Evolutionary conservation across 2,113 vertebrate species (phyloP), one percentile per base, ranked within the genome.

Genomic region (Calyptomena viridis): DNA sequence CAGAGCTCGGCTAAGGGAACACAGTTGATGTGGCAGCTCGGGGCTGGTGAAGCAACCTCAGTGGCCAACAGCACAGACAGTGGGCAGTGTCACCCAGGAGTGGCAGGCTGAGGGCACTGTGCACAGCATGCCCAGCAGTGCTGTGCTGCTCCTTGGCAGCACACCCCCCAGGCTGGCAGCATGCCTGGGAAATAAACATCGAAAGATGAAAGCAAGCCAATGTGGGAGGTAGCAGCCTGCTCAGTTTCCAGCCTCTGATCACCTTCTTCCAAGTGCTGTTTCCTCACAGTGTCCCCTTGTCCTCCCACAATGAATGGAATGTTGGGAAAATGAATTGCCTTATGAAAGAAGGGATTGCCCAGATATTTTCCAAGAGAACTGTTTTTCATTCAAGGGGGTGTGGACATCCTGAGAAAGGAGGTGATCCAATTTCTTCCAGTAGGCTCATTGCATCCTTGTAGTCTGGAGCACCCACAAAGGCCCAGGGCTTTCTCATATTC

Each of bases 161-260:
- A 50, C 88, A 66, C 62, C 8, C 31, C 56, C 64, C 56, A 17
- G 85, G 68, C 86, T 93, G 94, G 96, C 60, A 0, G n/a, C 35
- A 5, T 1, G 68, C 92, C 95, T 3, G 6, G 86, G 64, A 94
- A 93, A 93, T 66, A 88, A 90, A 94, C 63, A 59, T 28, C 3
- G 33, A 44, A 89, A 89, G 76, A 95, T 86, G 72, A 94, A 86
- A 94, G 81, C 66, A 44, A 62, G 90, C 92, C 90, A 91, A 6
- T 14, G 77, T 79, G 81, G 81, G 84, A 96, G 90, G 90, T 24
- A 78, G 81, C 73, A 81, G 87, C 77, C 28, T 6, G 76, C 80
- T 91, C 6, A 1, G 40, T 88, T 94, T 94, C 94, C 84, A 95
- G 64, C 59, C 84, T 89, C 89, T 89, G 90, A 89, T 87, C 93